Conservation (phyloP, 2,888 invertebrate species). For the Melitaea athalia region DNA sequence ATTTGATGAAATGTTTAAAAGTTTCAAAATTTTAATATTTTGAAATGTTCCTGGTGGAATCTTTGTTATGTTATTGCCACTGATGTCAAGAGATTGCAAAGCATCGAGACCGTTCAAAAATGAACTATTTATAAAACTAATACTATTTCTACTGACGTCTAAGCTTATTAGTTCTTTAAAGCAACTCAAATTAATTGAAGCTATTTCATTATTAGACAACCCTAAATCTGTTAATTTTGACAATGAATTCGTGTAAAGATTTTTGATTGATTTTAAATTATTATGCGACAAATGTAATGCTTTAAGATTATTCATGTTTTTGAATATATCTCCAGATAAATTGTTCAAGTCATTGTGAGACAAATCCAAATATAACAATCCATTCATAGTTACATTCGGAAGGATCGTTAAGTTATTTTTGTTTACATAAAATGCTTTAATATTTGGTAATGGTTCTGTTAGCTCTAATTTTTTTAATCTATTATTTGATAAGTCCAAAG, state of each 20-base stretch:
- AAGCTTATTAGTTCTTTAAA: slow-evolving; percentile 57
- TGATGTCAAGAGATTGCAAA: slow-evolving; percentile 63
- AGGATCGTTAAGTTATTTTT: slow-evolving; percentile 54
- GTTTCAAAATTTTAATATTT: slow-evolving; percentile 58
- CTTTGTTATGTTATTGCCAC: slow-evolving; percentile 57
- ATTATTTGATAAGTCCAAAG: slow-evolving; percentile 66
- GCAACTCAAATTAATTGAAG: slow-evolving; percentile 55
- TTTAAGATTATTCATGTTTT: slow-evolving; percentile 46
- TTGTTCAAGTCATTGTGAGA: slow-evolving; percentile 29
- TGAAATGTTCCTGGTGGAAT: slow-evolving; percentile 67
- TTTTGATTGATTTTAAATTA: slow-evolving; percentile 59
- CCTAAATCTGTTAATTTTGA: slow-evolving; percentile 53
- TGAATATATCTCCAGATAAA: slow-evolving; percentile 18
- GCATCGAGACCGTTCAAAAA: slow-evolving; percentile 55
- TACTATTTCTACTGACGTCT: slow-evolving; percentile 59
- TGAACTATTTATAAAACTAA: slow-evolving; percentile 52
- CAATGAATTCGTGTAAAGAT: slow-evolving; percentile 54
- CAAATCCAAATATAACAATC: slow-evolving; percentile 35
- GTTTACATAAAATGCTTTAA: slow-evolving; percentile 62
- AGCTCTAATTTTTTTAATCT: slow-evolving; percentile 50
- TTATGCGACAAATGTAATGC: slow-evolving; percentile 59
- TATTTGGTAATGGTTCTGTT: slow-evolving; percentile 49
- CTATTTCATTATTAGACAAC: slow-evolving; percentile 59
- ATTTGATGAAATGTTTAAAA: slow-evolving; percentile 66
- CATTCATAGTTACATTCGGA: slow-evolving; percentile 32